Evolutionary conservation across 2,797 vertebrate species (phyloP), one percentile per base, ranked within the genome.

Genomic region (Pelochelys cantorii): DNA sequence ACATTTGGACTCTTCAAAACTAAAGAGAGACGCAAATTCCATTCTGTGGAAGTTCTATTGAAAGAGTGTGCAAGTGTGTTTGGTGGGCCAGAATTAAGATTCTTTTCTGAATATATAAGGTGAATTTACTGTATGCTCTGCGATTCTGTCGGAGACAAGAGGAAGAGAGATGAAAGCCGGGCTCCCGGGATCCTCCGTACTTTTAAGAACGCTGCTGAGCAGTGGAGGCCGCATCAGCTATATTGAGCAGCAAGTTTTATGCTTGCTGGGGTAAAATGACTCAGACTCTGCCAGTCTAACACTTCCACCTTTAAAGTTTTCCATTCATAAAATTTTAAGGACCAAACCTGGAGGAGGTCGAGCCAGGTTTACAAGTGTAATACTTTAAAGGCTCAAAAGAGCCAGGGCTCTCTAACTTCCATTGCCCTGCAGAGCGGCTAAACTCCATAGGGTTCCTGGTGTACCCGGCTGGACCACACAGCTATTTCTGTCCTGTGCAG

Each of bases 401-500:
- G 78, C 31, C 90, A 81, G 54, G 34, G 74, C 71, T 56, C 17
- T 0, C 55, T 59, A 34, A 48, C 25, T 84, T 34, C 85, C 90
- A 53, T 9, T 85, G 87, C 81, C 91, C 87, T 56, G 83, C 59
- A 84, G 86, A 94, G 89, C 42, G 87, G 86, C 81, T 65, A 7
- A 89, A 53, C 81, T 87, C 22, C 2, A 8, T 23, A 77, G 78
- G 56, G 20, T 5, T 90, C 84, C 83, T 65, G 90, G 68, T 20
- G 23, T 83, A 77, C 84, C 75, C 0, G 0, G 60, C 55, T 56
- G 62, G 79, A 89, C 77, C 86, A 86, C 91, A 85, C 85, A 89
- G 57, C 57, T 85, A 74, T 52, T 0, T 0, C 37, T 81, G 83
- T 83, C 78, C 3, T 0, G 59, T 1, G 0, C 0, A 0, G 83